Evolutionary conservation across 2,797 vertebrate genomes (phyloP), one percentile per base, ranked within the genome.

Genomic region (Hypotaenidia philippensis): DNA sequence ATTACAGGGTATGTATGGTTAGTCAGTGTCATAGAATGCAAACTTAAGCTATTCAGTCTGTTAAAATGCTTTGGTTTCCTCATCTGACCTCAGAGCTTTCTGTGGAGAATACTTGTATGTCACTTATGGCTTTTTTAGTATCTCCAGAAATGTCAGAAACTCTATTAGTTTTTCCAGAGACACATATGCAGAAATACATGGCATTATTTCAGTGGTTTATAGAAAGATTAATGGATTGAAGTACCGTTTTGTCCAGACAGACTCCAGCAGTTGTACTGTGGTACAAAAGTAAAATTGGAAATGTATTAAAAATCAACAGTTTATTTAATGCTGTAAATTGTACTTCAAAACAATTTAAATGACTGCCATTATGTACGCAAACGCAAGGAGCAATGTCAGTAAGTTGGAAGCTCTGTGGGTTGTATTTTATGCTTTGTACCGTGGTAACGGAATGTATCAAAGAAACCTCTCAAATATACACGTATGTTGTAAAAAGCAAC

Each of bases 51-150:
- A 78, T 87, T 87, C 49, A 76, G 72, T 91, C 59, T 84, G 63
- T 89, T 90, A 89, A 96, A 95, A 93, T 89, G 66, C 41, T 93
- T 96, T 0, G 14, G 41, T 88, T 96, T 95, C 92, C 92, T 96
- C 17, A 66, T 83, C 78, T 95, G 91, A 94, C 92, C 93, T 87
- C 89, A 93, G 90, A 92, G 92, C 79, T 75, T 85, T 93, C 79
- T 50, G 18, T 88, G 86, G 83, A 89, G 53, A 93, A 53, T 85
- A 52, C 56, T 79, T 79, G 19, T 15, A 56, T 56, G 63, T 86
- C 61, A 71, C 80, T 91, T 82, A 93, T 0, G 38, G 72, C 52
- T 91, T 74, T 81, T 88, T 94, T 80, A 64, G 40, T 52, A 41
- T 94, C 76, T 97, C 79, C 87, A 94, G 87, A 94, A 76, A 95